Conservation (phyloP, 2,888 invertebrate species). For the Pristionchus entomophagus region DNA sequence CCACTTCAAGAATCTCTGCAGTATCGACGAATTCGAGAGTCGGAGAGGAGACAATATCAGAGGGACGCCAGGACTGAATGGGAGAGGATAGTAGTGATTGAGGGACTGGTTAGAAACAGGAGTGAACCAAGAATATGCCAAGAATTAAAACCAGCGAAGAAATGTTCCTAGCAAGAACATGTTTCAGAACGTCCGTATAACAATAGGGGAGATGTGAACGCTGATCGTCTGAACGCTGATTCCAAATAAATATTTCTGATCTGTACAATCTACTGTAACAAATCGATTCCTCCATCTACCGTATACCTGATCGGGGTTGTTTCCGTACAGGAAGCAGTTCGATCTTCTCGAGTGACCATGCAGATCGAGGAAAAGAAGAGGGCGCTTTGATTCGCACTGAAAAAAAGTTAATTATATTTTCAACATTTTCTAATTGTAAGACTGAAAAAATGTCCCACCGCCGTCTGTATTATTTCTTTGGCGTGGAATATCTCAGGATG, state of each 20-base stretch:
- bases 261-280: no score
- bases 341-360: constrained; percentile 93
- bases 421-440: constrained; percentile 54
- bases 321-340: constrained; percentile 96
- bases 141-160: no score
- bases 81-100: no score
- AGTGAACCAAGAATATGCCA: no score
- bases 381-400: constrained; percentile 47
- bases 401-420: neutral
- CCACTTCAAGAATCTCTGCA: constrained; percentile 55
- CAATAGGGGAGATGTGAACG: no score
- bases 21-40: constrained; percentile 51
- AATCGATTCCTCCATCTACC: no score
- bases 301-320: constrained; percentile 79
- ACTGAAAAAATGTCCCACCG: no score
- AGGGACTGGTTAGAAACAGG: neutral
- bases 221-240: no score
- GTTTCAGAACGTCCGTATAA: no score
- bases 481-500: constrained; percentile 95
- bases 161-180: no score
- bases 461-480: constrained; percentile 80
- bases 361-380: constrained; percentile 87
- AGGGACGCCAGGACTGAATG: constrained; percentile 35
- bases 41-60: constrained; percentile 32
- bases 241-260: no score